phyloP scores from a whole-genome alignment of 2,888 invertebrate genomes.

The Scaptomyza cyrtandrae region DNA sequence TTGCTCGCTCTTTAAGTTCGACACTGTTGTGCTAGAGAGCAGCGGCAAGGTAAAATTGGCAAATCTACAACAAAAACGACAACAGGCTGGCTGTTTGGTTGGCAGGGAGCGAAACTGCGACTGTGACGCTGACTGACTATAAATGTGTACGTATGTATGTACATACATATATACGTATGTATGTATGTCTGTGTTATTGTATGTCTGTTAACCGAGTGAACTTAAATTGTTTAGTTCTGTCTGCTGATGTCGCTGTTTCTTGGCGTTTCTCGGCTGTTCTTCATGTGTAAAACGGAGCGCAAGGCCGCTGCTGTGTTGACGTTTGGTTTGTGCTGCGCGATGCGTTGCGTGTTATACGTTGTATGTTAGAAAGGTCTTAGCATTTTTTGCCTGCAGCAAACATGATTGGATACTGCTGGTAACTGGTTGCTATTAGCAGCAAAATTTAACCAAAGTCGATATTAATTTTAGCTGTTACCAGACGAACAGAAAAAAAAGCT shows the following conservation, averaged over 20 bases:
- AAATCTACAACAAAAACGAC: slow-evolving; percentile 63
- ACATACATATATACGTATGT: slow-evolving; percentile 19
- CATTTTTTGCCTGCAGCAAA: slow-evolving; percentile 28
- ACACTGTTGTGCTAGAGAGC: slow-evolving; percentile 71
- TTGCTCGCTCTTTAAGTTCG: slow-evolving; percentile 77
- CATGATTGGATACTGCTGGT: slow-evolving; percentile 9
- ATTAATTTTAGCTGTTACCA: slow-evolving; percentile 41
- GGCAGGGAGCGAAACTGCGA: slow-evolving; percentile 20
- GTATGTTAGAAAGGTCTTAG: slow-evolving; percentile 46
- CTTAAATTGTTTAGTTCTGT: slow-evolving; percentile 69
- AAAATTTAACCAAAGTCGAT: slow-evolving; percentile 27
- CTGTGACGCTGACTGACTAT: slow-evolving; percentile 45
- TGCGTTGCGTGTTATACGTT: slow-evolving; percentile 17
- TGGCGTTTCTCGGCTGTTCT: slow-evolving; percentile 48
- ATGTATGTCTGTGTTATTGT: slow-evolving; percentile 18
- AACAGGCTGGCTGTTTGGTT: slow-evolving; percentile 23
- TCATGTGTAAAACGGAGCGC: slow-evolving; percentile 28
- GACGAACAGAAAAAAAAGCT: slow-evolving; percentile 46
- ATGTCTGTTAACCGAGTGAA: slow-evolving; percentile 72
- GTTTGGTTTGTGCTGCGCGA: slow-evolving; percentile 2
- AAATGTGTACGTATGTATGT: slow-evolving; percentile 6
- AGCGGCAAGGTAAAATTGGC: slow-evolving; percentile 70
- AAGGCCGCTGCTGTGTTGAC: slow-evolving; percentile 44
- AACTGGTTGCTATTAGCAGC: slow-evolving; percentile 32
- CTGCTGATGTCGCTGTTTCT: slow-evolving; percentile 40